phyloP scores from a whole-genome alignment of 2,797 vertebrate genomes.

The Tragelaphus oryx region DNA sequence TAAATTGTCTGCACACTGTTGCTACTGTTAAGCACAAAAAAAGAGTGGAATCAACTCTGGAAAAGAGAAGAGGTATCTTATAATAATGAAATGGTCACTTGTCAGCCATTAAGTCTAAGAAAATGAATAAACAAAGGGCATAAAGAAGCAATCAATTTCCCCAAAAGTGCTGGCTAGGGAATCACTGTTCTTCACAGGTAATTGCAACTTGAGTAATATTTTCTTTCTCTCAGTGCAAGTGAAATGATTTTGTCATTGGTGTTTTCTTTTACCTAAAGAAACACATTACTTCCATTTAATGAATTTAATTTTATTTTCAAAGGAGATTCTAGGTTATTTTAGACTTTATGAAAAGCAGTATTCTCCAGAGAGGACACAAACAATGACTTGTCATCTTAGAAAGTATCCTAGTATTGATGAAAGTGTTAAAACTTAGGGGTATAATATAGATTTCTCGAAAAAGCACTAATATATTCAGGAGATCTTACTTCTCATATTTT shows the following conservation, averaged over 20 bases:
- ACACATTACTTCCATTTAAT: not conserved
- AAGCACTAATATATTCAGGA: not conserved
- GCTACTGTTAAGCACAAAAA: not conserved
- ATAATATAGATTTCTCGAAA: not conserved
- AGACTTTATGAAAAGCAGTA: not conserved
- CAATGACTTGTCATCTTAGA: not conserved
- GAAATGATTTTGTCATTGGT: conserved; percentile 36
- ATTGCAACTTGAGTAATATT: conserved; percentile 56
- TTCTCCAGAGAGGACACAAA: not conserved
- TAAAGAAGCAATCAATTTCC: conserved; percentile 58
- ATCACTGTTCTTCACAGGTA: conserved; percentile 48
- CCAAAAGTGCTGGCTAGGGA: not conserved
- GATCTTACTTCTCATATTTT: not conserved
- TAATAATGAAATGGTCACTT: conserved; percentile 60
- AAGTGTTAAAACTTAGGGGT: not conserved
- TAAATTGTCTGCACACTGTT: not conserved
- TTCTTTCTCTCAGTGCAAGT: not conserved
- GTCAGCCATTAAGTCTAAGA: conserved; percentile 51
- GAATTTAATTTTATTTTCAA: conserved; percentile 37
- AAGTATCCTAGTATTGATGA: not conserved
- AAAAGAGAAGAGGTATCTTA: conserved; percentile 4
- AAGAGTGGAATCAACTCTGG: conserved; percentile 17
- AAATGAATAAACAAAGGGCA: conserved; percentile 45
- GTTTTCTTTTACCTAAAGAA: not conserved
- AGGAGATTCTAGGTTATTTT: not conserved